A percentile compares a stretch with the other conserved stretches of the same genome.
phyloP scores from a whole-genome alignment of 2,113 vertebrate species.

The Uria aalge region DNA sequence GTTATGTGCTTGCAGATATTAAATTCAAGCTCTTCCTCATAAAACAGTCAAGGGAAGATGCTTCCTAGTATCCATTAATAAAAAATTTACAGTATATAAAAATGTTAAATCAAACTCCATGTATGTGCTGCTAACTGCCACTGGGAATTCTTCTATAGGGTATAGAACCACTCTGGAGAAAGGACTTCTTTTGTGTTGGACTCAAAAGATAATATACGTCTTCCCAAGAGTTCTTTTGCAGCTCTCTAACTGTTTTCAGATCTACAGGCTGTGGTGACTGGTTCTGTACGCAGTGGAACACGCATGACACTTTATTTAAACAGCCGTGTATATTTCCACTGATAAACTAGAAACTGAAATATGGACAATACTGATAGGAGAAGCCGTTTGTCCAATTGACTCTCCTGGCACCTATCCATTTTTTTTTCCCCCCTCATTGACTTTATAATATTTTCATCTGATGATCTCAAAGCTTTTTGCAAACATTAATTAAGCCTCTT shows the following conservation, averaged over 20 bases:
- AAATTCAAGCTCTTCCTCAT: conserved; percentile 16
- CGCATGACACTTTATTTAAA: conserved; percentile 46
- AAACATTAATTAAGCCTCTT: conserved; percentile 64
- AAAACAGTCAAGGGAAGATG: background rate
- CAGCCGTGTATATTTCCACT: background rate
- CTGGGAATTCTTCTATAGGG: background rate
- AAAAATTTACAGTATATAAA: background rate
- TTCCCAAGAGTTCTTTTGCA: background rate
- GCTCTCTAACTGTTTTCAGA: background rate
- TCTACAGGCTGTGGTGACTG: background rate
- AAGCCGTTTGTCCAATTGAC: background rate
- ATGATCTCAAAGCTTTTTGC: conserved; percentile 59
- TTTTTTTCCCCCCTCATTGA: background rate
- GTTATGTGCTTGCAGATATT: background rate
- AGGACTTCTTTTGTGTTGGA: background rate
- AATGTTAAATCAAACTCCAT: background rate
- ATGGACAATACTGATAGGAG: conserved; percentile 51
- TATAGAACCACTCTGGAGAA: background rate
- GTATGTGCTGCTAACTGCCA: background rate
- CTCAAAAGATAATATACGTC: background rate
- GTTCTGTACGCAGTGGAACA: conserved; percentile 1
- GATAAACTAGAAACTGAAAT: conserved; percentile 40
- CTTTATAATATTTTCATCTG: conserved; percentile 47
- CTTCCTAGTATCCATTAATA: background rate
- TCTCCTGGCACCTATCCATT: background rate